phyloP scores from a whole-genome alignment of 2,888 invertebrate species.

The Hydrotaea diabolus region DNA sequence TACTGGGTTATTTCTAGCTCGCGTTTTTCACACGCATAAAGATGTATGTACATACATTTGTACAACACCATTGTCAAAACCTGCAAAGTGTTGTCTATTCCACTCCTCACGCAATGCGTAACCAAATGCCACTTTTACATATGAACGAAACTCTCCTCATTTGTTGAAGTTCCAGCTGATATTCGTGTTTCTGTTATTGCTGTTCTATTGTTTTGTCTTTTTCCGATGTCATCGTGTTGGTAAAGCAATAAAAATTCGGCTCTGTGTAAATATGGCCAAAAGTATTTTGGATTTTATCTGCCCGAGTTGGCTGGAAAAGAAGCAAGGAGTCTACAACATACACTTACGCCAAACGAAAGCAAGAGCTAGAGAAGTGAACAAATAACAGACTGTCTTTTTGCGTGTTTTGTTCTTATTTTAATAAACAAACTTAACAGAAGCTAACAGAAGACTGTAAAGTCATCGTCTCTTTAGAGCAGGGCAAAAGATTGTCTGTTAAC shows the following conservation, averaged over 20 bases:
- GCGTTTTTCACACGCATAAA: not conserved
- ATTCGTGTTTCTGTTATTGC: not conserved
- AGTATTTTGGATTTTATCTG: not conserved
- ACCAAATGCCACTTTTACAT: conserved; percentile 37
- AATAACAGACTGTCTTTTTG: too few species aligned
- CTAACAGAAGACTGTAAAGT: too few species aligned
- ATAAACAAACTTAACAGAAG: too few species aligned
- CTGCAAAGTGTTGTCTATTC: not conserved
- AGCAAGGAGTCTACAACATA: not conserved
- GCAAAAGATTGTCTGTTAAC: too few species aligned
- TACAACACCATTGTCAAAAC: not conserved
- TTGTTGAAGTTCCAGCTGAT: not conserved
- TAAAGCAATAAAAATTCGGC: not conserved
- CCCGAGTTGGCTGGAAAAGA: not conserved
- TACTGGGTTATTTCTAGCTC: not conserved
- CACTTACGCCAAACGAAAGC: not conserved
- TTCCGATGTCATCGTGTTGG: not conserved
- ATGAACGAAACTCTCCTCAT: not conserved
- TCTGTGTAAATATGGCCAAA: not conserved
- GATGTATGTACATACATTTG: too few species aligned
- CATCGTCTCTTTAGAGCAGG: too few species aligned
- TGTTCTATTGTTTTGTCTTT: not conserved
- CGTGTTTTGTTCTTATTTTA: too few species aligned
- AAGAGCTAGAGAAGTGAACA: not conserved
- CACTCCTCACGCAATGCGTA: not conserved